A percentile compares a stretch with the other conserved stretches of the same genome.
Conservation (phyloP, 2,888 invertebrate genomes). For the Plagodis pulveraria region DNA sequence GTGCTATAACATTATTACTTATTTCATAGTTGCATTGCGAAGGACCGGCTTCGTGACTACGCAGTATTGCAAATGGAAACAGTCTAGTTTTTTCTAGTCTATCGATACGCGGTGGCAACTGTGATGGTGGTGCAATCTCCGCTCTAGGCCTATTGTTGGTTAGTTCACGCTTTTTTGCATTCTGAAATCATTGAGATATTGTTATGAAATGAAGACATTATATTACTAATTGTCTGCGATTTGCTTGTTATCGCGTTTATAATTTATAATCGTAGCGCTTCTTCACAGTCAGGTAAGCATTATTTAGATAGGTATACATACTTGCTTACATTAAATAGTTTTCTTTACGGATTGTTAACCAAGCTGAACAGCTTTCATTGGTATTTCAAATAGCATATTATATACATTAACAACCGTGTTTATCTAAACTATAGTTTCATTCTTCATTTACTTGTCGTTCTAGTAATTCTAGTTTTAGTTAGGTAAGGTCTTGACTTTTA, state of each 20-base stretch:
- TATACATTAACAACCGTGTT: background rate
- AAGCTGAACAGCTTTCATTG: conserved; percentile 56
- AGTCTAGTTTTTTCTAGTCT: conserved; percentile 50
- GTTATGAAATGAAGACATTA: conserved; percentile 42
- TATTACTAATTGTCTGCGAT: conserved; percentile 21
- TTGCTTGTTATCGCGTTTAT: conserved; percentile 5
- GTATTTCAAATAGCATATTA: conserved; percentile 33
- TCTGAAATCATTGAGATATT: conserved; percentile 35
- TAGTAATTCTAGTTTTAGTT: no score
- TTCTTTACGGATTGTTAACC: conserved; percentile 41
- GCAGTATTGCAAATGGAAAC: conserved; percentile 53
- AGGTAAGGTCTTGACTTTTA: no score
- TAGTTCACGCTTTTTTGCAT: conserved; percentile 53
- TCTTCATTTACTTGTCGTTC: no score
- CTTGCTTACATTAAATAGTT: no score
- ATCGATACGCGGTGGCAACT: conserved; percentile 59
- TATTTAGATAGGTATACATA: no score
- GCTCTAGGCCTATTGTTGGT: conserved; percentile 54
- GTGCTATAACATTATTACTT: conserved; percentile 47
- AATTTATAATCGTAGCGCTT: background rate
- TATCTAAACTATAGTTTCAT: no score
- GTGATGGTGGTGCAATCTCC: conserved; percentile 50
- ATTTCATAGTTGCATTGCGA: conserved; percentile 54
- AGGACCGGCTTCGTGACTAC: conserved; percentile 55
- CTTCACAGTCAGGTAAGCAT: no score